phyloP scores from a whole-genome alignment of 2,888 invertebrate genomes.

The Lasioglossum calceatum region DNA sequence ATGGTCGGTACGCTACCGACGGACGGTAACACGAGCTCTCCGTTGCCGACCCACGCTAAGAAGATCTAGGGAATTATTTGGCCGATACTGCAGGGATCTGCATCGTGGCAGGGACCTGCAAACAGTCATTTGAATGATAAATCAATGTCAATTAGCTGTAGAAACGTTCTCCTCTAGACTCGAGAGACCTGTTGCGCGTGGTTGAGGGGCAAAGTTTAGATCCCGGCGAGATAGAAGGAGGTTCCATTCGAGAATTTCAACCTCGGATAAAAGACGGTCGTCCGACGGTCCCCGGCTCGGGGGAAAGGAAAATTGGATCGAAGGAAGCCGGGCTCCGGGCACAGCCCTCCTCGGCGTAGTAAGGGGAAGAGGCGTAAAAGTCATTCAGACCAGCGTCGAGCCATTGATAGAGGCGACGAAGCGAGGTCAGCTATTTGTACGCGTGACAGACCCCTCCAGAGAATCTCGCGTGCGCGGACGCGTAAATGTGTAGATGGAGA shows the following conservation, averaged over 20 bases:
- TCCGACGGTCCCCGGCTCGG: background rate
- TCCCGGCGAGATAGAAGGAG: background rate
- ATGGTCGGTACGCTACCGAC: background rate
- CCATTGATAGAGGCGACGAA: constrained; percentile 83
- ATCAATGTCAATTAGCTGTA: background rate
- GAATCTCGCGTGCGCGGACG: constrained; percentile 75
- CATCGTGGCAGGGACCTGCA: background rate
- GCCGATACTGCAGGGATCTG: background rate
- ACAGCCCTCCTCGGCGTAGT: constrained; percentile 74
- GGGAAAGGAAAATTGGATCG: background rate
- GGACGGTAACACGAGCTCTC: background rate
- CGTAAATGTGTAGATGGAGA: constrained; percentile 39
- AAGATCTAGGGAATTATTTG: background rate
- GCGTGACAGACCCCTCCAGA: constrained; percentile 82
- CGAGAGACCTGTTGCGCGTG: background rate
- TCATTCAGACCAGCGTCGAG: constrained; percentile 78
- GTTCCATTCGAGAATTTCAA: background rate
- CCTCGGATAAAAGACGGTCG: background rate
- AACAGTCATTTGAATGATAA: background rate
- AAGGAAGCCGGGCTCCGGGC: constrained; percentile 49
- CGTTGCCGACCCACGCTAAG: background rate
- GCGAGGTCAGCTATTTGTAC: constrained; percentile 84
- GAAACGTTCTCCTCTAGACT: background rate
- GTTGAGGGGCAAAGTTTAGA: background rate
- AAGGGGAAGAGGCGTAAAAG: constrained; percentile 77